Percentiles rank a stretch among this genome's conserved stretches.
These are phyloP conservation scores for Kryptopterus vitreolus DNA, from an alignment of 2,797 vertebrate genomes.

Conservation along the genomic window DNA sequence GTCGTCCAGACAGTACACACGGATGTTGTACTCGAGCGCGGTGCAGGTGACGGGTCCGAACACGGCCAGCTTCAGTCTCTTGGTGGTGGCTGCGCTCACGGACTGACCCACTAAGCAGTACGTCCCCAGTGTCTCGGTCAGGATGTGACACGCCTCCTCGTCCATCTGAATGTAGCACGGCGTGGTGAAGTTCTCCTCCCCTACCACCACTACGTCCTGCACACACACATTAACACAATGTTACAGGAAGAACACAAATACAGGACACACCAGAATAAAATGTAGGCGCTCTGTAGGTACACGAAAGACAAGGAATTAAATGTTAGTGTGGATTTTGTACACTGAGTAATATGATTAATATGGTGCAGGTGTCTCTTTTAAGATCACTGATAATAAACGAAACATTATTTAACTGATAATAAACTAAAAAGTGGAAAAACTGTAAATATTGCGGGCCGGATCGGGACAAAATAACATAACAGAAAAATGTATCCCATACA, in stretches of 20 bases:
- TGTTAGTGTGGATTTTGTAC: background rate
- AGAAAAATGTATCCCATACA: no score
- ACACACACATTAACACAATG: slow-evolving; percentile 11
- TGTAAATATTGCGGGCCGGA: no score
- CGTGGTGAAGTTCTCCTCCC: slow-evolving; percentile 96
- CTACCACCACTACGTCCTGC: slow-evolving; percentile 93
- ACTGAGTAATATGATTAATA: no score
- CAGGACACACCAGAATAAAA: background rate
- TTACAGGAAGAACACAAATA: background rate
- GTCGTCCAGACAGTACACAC: slow-evolving; percentile 96
- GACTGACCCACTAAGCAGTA: slow-evolving; percentile 90
- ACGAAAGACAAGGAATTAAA: background rate
- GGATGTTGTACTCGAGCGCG: slow-evolving; percentile 90
- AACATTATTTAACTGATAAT: no score
- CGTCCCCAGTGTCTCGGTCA: slow-evolving; percentile 93
- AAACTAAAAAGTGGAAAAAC: no score
- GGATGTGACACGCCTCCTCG: slow-evolving; percentile 90
- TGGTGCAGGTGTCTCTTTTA: no score
- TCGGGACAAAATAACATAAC: no score
- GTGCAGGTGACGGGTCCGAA: slow-evolving; percentile 91
- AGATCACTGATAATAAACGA: no score
- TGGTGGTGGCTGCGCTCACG: slow-evolving; percentile 85
- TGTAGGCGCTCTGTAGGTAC: background rate
- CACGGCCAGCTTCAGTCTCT: slow-evolving; percentile 92
- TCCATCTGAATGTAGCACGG: slow-evolving; percentile 97